Evolutionary conservation across 2,888 invertebrate species (phyloP).

Genomic region (Athalia circularis): DNA sequence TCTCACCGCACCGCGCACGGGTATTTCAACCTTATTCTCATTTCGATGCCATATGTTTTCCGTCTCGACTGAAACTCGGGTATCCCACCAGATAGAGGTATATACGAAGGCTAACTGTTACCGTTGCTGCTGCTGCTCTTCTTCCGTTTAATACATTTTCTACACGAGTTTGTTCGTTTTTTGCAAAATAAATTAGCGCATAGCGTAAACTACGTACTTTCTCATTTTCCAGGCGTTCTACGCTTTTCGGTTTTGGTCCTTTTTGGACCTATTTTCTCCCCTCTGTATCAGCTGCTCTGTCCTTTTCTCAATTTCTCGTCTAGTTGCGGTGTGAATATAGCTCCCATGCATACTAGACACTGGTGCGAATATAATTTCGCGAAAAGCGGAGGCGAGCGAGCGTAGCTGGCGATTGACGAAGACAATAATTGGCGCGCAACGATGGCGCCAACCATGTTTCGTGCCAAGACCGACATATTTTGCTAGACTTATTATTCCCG

Average conservation of each 20-base stretch:
- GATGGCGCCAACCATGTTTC: conserved; percentile 15
- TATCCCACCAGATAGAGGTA: too few species aligned
- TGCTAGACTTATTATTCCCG: conserved; percentile 17
- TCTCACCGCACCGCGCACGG: too few species aligned
- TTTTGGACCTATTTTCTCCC: conserved; percentile 4
- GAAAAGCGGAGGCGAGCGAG: background rate
- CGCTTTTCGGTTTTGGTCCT: background rate
- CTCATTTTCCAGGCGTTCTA: background rate
- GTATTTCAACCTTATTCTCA: too few species aligned
- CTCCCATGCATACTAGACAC: background rate
- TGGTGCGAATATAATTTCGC: background rate
- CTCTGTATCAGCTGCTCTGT: too few species aligned
- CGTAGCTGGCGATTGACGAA: conserved; percentile 28
- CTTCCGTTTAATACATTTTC: background rate
- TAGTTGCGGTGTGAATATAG: background rate
- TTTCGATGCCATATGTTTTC: too few species aligned
- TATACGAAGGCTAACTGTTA: too few species aligned
- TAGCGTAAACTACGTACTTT: conserved; percentile 8
- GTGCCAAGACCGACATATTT: conserved; percentile 39
- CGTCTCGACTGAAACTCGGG: too few species aligned
- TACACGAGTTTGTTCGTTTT: background rate
- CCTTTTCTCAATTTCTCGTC: too few species aligned
- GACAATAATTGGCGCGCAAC: conserved; percentile 31
- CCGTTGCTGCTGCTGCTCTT: too few species aligned
- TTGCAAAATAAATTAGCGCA: conserved; percentile 18